Conservation (phyloP, 2,888 invertebrate genomes). For the Pandemis heparana region DNA sequence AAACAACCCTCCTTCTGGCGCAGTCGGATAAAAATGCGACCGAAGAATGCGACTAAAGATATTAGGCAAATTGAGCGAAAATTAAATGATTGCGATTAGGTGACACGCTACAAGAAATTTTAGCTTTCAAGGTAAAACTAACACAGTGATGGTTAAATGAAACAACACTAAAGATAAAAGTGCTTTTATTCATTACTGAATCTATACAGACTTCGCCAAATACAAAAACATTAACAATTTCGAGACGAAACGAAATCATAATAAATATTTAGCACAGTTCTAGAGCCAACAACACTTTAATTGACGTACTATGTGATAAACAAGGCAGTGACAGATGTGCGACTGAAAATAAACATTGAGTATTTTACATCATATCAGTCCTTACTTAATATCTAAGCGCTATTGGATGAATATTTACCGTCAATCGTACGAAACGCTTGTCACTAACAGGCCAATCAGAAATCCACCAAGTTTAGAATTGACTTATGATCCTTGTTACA, state of each 20-base stretch:
- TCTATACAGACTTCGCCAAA: constrained; percentile 79
- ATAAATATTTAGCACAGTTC: constrained; percentile 57
- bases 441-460: not conserved
- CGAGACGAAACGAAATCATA: constrained; percentile 63
- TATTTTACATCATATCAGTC: constrained; percentile 79
- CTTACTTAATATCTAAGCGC: constrained; percentile 79
- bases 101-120: too few species aligned
- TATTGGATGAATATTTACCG: constrained; percentile 51
- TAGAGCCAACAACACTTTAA: constrained; percentile 49
- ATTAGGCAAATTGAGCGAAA: too few species aligned
- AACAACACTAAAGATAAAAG: constrained; percentile 71
- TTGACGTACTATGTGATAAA: constrained; percentile 55
- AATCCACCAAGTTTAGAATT: not conserved
- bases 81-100: too few species aligned
- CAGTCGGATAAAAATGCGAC: too few species aligned
- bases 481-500: not conserved
- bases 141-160: constrained; percentile 46
- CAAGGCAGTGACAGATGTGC: constrained; percentile 63
- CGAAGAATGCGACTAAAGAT: too few species aligned
- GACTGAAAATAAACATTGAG: constrained; percentile 55
- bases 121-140: too few species aligned
- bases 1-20: too few species aligned
- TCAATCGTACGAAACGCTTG: not conserved
- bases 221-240: constrained; percentile 80
- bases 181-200: constrained; percentile 81